A percentile compares a stretch with the other conserved stretches of the same genome.
Conservation (phyloP, 2,888 invertebrate genomes). For the Macrosoma leucophasiata region DNA sequence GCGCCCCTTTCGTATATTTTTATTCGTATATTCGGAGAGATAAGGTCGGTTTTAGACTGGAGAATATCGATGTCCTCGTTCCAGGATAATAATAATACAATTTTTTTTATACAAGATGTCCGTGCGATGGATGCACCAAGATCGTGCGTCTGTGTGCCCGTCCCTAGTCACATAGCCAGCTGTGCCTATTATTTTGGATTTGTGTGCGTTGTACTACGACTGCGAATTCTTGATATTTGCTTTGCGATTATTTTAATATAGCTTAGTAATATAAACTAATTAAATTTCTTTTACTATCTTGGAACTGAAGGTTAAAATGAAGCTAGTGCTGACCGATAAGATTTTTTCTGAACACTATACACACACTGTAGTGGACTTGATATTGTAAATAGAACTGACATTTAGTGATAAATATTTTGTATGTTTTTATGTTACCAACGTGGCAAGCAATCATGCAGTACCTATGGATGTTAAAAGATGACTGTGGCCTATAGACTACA, state of each 20-base stretch:
- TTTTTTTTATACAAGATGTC: conserved; percentile 65
- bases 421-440: too few species aligned
- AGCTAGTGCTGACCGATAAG: background rate
- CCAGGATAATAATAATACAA: conserved; percentile 70
- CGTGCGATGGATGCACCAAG: conserved; percentile 55
- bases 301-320: background rate
- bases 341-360: too few species aligned
- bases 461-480: too few species aligned
- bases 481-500: too few species aligned
- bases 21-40: conserved; percentile 3
- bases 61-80: conserved; percentile 39
- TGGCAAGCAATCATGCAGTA: too few species aligned
- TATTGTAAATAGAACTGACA: too few species aligned
- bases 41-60: conserved; percentile 35
- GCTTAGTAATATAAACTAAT: background rate
- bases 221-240: conserved; percentile 39
- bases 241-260: background rate
- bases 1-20: conserved; percentile 21
- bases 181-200: conserved; percentile 65
- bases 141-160: conserved; percentile 36
- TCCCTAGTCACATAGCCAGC: conserved; percentile 65
- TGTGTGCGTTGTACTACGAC: conserved; percentile 50
- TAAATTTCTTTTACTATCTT: background rate
- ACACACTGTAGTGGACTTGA: too few species aligned
- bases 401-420: too few species aligned